Conservation (phyloP, 2,888 invertebrate genomes). For the Campoplex capitator region DNA sequence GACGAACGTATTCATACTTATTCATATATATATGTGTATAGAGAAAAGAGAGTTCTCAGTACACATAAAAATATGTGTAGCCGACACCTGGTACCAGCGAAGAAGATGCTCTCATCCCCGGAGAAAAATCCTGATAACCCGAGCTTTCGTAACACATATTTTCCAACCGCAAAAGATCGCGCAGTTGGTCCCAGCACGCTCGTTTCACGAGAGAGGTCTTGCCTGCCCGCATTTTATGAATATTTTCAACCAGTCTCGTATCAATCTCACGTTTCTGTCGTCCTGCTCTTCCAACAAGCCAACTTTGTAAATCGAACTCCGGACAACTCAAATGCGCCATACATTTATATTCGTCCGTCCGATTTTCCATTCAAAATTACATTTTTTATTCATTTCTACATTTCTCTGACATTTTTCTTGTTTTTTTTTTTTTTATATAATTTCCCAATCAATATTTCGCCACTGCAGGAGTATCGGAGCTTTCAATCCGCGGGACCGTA, state of each 20-base stretch:
- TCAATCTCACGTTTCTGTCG: conserved; percentile 59
- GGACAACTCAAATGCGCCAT: conserved; percentile 6
- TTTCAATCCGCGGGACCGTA: neutral
- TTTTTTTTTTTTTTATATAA: neutral
- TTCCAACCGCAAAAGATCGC: conserved; percentile 57
- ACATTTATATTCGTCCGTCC: neutral
- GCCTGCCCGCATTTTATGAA: conserved; percentile 58
- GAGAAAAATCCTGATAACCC: conserved; percentile 56
- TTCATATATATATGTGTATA: conserved; percentile 15
- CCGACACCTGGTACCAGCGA: conserved; percentile 42
- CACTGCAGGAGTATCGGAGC: neutral
- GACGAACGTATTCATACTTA: no score
- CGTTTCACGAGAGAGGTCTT: conserved; percentile 52
- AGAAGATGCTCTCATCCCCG: conserved; percentile 43
- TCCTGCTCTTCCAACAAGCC: conserved; percentile 17
- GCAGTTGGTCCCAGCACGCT: conserved; percentile 57
- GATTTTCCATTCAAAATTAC: neutral
- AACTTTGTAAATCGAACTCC: conserved; percentile 30
- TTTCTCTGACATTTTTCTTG: neutral
- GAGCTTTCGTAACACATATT: conserved; percentile 54
- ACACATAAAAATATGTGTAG: conserved; percentile 44
- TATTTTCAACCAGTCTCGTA: conserved; percentile 60
- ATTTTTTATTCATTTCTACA: neutral
- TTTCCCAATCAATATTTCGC: neutral
- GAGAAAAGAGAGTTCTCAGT: conserved; percentile 35